Evolutionary conservation across 2,888 invertebrate species (phyloP), one percentile per base, ranked within the genome.

Genomic region (Perdita meconis): DNA sequence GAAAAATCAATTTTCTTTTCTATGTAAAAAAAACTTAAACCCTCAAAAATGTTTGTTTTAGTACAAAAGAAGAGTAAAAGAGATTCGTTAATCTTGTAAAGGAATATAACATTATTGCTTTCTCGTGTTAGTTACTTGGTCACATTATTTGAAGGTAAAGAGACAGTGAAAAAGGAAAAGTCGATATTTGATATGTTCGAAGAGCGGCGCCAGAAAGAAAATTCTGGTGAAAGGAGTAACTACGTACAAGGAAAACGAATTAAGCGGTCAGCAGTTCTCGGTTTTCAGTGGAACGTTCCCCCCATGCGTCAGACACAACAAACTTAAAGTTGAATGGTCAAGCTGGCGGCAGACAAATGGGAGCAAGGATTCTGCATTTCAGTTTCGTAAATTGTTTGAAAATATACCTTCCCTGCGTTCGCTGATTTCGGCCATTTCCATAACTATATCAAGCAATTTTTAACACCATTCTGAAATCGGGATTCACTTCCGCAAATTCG

Each of bases 311-410:
- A 56, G 26, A 36, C 42, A 53, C 36, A 4, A 24, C 2, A 22
- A 66, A 40, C 51, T 65, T 1, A n/a, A 72, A 72, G 40, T 72
- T 59, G 42, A 53, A 44, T 53, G 40, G 67, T 72, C 36, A 42
- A 44, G 19, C 30, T 6, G 47, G 40, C 34, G 2, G 22, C n/a
- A 12, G 30, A 36, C 50, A 40, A 24, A 16, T 16, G 10, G 12
- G 5, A 53, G 42, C 63, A 53, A 42, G 68, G 42, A 63, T 68
- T 42, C 61, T 63, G 53, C 68, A 53, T 63, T 68, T 36, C 16
- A 34, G 24, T 34, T 53, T 16, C 22, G 36, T 13, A 53, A 24
- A 51, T 24, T 68, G 13, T 22, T 10, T 4, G 19, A 1, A 30
- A 19, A 30, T 30, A 34, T 1, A 16, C 10, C 8, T n/a, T 22